These are phyloP conservation scores for Coelopa pilipes DNA, from an alignment of 2,888 invertebrate genomes.

Conservation along the genomic window DNA sequence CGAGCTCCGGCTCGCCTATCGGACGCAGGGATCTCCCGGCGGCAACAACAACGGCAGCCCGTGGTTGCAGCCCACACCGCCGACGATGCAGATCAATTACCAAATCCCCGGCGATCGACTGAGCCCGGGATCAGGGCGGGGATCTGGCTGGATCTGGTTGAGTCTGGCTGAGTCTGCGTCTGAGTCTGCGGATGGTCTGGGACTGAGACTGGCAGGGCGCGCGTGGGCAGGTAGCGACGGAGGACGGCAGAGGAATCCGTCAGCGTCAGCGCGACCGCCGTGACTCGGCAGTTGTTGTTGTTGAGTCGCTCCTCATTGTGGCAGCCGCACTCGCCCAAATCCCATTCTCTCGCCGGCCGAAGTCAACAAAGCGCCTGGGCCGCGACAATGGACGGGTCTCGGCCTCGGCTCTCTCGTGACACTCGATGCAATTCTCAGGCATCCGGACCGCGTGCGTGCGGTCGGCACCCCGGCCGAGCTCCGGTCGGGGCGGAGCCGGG, in stretches of 20 bases:
- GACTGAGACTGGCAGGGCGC: constrained; percentile 19
- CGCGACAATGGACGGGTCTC: constrained; percentile 11
- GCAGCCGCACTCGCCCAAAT: constrained; percentile 45
- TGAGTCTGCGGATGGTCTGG: constrained; percentile 16
- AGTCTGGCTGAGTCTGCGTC: not conserved
- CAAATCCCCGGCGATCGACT: constrained; percentile 19
- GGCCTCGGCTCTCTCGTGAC: too few species aligned
- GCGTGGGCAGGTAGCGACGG: constrained; percentile 38
- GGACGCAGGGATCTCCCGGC: not conserved
- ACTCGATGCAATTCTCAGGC: too few species aligned
- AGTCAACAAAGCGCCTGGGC: constrained; percentile 56
- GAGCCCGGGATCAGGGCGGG: too few species aligned
- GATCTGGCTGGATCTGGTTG: not conserved
- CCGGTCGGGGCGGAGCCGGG: too few species aligned
- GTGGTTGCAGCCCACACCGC: not conserved
- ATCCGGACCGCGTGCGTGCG: not conserved
- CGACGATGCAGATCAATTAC: constrained; percentile 16
- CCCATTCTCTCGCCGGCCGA: constrained; percentile 55
- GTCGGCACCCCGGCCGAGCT: not conserved
- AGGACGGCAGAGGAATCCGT: not conserved
- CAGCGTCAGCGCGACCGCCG: not conserved
- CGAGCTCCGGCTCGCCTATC: not conserved
- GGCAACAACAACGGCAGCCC: not conserved
- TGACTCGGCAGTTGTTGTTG: not conserved
- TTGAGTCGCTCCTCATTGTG: too few species aligned